Base-by-base conservation (phyloP, 2,113 vertebrate genomes). In the Gopherus flavomarginatus region DNA sequence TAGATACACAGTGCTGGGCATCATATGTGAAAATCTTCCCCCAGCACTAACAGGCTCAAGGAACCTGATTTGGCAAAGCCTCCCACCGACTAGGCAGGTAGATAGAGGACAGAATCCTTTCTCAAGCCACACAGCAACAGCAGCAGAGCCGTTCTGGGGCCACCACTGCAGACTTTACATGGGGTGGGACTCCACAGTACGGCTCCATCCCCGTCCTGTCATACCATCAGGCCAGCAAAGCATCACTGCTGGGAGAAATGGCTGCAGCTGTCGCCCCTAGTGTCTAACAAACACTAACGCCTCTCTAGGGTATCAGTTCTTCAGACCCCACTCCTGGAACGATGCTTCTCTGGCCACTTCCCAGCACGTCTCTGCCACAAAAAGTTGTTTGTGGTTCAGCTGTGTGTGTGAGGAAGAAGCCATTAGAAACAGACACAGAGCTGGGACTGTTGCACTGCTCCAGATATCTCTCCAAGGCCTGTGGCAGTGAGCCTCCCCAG, bases 71-170 rank as follows among this genome's bases (percentile, higher is more conserved):
- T 95, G 17, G 90, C 65, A 87, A 59, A 57, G 56, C 56, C 24
- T 27, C 24, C 26, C 6, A 38, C 22, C 10, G 27, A 92, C 13
- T 90, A 88, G 80, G 42, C 53, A 77, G 50, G 77, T 59, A 54
- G 54, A 56, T 90, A 78, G 81, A 93, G 89, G 90, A 72, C 42
- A 89, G 12, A 94, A 88, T 88, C n/a, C 31, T 94, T 77, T 77
- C 42, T 80, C 82, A 82, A 88, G 52, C 14, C 4, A 80, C 8
- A 19, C 56, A 85, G 19, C 13, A 16, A 50, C 50, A 49, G 6
- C 8, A 0, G 6, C 44, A 72, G 79, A 89, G 81, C 5, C 29
- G 49, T 49, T 81, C 31, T 16, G 5, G 31, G 84, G 87, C 26
- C 57, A 29, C 29, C 75, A 21, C 79, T 83, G 79, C 31, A 31